phyloP scores from a whole-genome alignment of 2,113 vertebrate species.

The Cyphomyrus discorhynchus region DNA sequence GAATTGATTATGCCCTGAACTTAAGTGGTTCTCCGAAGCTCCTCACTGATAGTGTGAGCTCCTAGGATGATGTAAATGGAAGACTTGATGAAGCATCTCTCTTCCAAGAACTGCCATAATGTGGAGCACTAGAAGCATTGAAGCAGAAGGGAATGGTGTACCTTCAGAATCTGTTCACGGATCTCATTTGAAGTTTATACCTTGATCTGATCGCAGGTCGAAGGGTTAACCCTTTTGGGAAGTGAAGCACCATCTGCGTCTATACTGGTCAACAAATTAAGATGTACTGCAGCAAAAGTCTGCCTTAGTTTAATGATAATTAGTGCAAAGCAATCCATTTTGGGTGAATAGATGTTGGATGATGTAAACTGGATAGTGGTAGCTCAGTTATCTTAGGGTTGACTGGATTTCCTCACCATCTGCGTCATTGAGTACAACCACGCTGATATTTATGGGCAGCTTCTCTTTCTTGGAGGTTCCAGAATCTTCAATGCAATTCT shows the following conservation, averaged over 20 bases:
- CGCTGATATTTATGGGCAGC: not conserved
- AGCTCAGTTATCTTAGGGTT: not conserved
- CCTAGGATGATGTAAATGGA: not conserved
- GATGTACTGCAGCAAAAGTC: not conserved
- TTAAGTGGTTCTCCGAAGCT: not conserved
- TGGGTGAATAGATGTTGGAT: not conserved
- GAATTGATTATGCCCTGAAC: not conserved
- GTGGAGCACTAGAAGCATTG: not conserved
- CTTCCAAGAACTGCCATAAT: not conserved
- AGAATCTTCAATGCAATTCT: not conserved
- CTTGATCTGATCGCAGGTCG: not conserved
- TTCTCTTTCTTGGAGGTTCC: not conserved
- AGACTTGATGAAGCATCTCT: not conserved
- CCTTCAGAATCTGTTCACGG: not conserved
- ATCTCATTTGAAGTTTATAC: not conserved
- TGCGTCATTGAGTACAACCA: not conserved
- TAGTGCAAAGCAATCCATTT: not conserved
- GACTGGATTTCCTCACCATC: not conserved
- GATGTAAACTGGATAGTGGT: not conserved
- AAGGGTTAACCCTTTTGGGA: not conserved
- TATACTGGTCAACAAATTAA: not conserved
- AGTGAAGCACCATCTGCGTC: not conserved
- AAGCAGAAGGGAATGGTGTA: not conserved
- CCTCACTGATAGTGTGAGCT: not conserved
- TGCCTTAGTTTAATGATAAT: not conserved